Conservation (phyloP, 2,113 vertebrate species). For the Pelecanoides urinatrix region DNA sequence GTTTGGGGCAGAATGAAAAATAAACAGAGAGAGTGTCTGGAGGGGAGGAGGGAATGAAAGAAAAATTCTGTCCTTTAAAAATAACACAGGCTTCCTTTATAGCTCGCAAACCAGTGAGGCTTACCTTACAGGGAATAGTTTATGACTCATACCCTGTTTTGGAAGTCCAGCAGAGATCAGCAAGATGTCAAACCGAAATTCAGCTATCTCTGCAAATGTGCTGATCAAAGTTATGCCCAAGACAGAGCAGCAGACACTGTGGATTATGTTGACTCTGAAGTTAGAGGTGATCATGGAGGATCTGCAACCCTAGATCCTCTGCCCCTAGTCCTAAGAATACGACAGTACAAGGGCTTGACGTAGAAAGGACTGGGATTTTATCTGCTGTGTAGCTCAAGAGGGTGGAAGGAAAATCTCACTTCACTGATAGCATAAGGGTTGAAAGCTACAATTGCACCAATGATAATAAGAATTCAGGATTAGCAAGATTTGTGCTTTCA, state of each 20-base stretch:
- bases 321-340: not conserved
- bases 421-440: not conserved
- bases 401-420: conserved; percentile 4
- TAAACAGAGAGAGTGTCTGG: conserved; percentile 37
- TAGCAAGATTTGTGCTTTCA: not conserved
- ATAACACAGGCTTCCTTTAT: not conserved
- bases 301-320: not conserved
- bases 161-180: conserved; percentile 4
- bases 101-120: not conserved
- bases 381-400: not conserved
- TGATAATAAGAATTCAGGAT: not conserved
- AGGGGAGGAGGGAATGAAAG: conserved; percentile 8
- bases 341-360: not conserved
- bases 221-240: conserved; percentile 33
- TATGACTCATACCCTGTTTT: not conserved
- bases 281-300: not conserved
- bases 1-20: conserved; percentile 45
- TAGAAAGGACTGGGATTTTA: conserved; percentile 3
- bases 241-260: not conserved
- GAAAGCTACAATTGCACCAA: not conserved
- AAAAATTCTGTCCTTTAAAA: conserved; percentile 40
- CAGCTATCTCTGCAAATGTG: not conserved
- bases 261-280: not conserved
- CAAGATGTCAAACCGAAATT: conserved; percentile 18
- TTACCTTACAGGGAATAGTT: conserved; percentile 29